Conservation (phyloP, 2,113 vertebrate species). For the Mormyrus iriodes region DNA sequence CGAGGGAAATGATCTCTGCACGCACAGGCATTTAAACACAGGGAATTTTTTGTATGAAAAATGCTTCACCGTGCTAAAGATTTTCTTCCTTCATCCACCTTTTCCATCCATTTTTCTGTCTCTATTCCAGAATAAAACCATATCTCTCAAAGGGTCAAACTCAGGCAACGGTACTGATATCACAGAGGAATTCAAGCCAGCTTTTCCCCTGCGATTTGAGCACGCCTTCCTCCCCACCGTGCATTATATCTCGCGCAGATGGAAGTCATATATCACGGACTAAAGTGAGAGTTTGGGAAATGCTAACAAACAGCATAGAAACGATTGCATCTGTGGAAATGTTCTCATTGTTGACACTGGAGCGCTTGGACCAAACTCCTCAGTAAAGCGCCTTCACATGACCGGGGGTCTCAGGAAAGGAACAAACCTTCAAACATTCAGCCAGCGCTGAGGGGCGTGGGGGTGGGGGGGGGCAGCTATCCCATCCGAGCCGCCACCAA, state of each 20-base stretch:
- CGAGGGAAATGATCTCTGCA: not conserved
- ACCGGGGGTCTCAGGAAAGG: not conserved
- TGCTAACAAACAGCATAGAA: not conserved
- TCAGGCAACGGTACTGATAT: not conserved
- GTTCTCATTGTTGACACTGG: conserved; percentile 15
- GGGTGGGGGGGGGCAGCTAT: not conserved
- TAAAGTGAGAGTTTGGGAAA: conserved; percentile 5
- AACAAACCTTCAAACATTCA: not conserved
- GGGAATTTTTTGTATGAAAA: not conserved
- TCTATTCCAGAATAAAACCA: not conserved
- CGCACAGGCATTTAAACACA: not conserved
- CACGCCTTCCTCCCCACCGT: not conserved
- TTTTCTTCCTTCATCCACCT: not conserved
- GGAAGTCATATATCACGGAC: conserved; percentile 2
- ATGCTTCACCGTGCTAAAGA: not conserved
- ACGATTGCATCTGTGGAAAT: conserved; percentile 8
- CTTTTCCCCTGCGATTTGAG: not conserved
- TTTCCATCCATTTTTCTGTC: not conserved
- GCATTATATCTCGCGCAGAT: not conserved
- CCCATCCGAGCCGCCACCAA: not conserved
- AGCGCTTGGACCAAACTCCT: not conserved
- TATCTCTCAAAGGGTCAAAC: not conserved
- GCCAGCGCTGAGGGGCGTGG: not conserved
- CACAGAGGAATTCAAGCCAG: not conserved
- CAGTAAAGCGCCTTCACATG: not conserved